Conservation (phyloP, 2,888 invertebrate species). For the Selenia dentaria region DNA sequence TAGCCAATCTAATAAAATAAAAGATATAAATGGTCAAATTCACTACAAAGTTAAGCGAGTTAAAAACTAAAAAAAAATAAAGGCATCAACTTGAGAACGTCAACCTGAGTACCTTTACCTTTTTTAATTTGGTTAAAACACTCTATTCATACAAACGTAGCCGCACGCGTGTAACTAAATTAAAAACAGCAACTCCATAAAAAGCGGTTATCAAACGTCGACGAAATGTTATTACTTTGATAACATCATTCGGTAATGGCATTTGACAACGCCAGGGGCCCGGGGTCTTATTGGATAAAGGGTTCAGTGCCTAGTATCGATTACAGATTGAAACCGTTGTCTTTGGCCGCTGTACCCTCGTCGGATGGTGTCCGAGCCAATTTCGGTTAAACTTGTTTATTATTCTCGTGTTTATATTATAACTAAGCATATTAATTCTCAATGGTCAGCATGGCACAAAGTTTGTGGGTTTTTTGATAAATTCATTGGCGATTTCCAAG, state of each 20-base stretch:
- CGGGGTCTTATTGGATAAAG: slow-evolving; percentile 44
- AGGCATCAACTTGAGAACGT: no score
- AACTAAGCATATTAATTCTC: no score
- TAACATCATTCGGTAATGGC: slow-evolving; percentile 43
- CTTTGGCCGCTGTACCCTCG: slow-evolving; percentile 51
- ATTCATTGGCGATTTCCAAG: no score
- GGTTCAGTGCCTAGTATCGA: slow-evolving; percentile 51
- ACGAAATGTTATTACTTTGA: slow-evolving; percentile 40
- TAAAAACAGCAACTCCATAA: background rate
- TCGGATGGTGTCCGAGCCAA: slow-evolving; percentile 55
- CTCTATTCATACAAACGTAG: background rate
- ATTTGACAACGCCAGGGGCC: slow-evolving; percentile 37
- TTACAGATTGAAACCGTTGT: slow-evolving; percentile 46
- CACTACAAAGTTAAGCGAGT: no score
- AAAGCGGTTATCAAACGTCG: slow-evolving; percentile 11
- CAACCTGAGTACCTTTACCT: no score
- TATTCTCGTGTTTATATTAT: slow-evolving; percentile 1
- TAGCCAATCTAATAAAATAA: no score
- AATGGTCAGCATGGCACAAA: no score
- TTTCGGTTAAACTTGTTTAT: slow-evolving; percentile 51
- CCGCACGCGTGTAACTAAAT: no score
- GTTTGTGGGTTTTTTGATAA: no score
- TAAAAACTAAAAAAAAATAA: no score
- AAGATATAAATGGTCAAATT: no score
- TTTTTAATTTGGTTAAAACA: no score